Evolutionary conservation across 2,888 invertebrate species (phyloP).

Genomic region (Alviniconcha strummeri): DNA sequence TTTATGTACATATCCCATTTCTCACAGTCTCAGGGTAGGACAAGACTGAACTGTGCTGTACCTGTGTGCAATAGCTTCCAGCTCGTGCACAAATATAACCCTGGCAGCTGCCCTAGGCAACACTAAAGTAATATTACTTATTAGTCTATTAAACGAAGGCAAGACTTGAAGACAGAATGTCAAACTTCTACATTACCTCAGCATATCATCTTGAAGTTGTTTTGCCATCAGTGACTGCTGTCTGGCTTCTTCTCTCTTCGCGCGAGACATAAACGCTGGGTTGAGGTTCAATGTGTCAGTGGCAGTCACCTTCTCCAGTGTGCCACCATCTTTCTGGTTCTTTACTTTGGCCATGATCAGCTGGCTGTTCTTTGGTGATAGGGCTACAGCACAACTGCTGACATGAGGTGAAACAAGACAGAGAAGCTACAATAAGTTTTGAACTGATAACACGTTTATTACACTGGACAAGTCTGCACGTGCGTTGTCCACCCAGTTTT

Average conservation of each 20-base stretch:
- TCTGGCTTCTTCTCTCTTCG: slow-evolving; percentile 13
- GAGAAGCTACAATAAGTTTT: background rate
- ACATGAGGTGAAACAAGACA: background rate
- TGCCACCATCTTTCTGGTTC: background rate
- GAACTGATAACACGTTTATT: background rate
- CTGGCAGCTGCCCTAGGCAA: too few species aligned
- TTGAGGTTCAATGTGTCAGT: background rate
- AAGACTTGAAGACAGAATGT: too few species aligned
- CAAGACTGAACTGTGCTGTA: too few species aligned
- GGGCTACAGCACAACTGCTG: background rate
- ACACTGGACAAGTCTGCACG: background rate
- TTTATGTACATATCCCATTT: too few species aligned
- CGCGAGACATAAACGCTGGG: slow-evolving; percentile 1
- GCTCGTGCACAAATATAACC: too few species aligned
- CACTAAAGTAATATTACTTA: too few species aligned
- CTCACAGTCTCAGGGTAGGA: too few species aligned
- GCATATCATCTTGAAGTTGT: slow-evolving; percentile 13
- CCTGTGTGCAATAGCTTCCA: too few species aligned
- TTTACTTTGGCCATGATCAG: slow-evolving; percentile 16
- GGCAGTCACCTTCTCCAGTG: background rate
- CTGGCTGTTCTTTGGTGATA: background rate
- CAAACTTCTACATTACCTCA: background rate
- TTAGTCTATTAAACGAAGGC: too few species aligned
- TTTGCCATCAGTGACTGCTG: background rate
- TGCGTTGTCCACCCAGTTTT: too few species aligned